Evolutionary conservation across 1,140 invertebrate species (phyloP).

Genomic region (Drosophila nebulosa): DNA sequence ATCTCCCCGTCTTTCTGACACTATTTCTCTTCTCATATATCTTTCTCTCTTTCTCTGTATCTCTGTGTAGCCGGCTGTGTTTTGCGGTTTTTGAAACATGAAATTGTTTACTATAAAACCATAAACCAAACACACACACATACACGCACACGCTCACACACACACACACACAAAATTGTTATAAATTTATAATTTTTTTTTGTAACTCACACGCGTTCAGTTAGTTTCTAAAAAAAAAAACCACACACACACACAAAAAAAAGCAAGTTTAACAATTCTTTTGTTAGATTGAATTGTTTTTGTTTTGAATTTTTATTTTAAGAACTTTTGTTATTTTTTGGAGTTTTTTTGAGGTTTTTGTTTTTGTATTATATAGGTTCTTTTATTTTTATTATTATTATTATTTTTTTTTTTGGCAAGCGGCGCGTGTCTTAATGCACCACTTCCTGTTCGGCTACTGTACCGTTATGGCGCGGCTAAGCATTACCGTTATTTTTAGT

Average conservation of each 20-base stretch:
- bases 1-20: constrained; percentile 6
- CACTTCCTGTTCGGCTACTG: constrained; percentile 80
- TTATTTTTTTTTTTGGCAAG: constrained; percentile 43
- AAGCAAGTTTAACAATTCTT: not conserved
- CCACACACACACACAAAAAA: not conserved
- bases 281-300: not conserved
- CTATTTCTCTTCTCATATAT: constrained; percentile 1
- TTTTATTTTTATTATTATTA: no score
- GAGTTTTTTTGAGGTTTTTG: constrained; percentile 31
- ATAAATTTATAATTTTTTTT: not conserved
- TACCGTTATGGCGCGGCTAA: constrained; percentile 50
- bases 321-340: constrained; percentile 13
- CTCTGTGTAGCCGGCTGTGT: constrained; percentile 29
- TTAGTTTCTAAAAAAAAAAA: not conserved
- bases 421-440: constrained; percentile 75
- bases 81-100: constrained; percentile 2
- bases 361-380: not conserved
- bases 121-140: not conserved
- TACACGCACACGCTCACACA: not conserved
- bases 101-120: not conserved
- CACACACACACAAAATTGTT: not conserved
- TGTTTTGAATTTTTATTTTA: not conserved
- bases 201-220: not conserved
- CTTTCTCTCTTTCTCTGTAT: constrained; percentile 10
- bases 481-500: constrained; percentile 59